These are phyloP conservation scores for Chloromyia formosa DNA, from an alignment of 2,888 invertebrate genomes.

Conservation along the genomic window DNA sequence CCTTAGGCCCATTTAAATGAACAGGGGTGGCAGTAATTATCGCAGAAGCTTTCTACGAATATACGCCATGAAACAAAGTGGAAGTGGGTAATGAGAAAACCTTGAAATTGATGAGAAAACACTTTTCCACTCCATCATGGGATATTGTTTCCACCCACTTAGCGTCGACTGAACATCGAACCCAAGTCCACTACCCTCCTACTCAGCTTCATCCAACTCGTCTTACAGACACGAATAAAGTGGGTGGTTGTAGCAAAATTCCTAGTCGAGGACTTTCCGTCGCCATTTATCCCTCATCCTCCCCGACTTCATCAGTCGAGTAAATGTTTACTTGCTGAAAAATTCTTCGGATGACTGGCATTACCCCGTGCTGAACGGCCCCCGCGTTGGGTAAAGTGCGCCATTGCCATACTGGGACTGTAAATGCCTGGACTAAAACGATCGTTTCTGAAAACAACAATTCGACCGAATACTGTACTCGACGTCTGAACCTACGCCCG, in stretches of 20 bases:
- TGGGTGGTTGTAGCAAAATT: neutral
- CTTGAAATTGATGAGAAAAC: constrained; percentile 34
- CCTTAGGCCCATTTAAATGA: constrained; percentile 37
- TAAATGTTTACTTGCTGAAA: constrained; percentile 42
- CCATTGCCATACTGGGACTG: constrained; percentile 27
- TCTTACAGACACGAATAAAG: neutral
- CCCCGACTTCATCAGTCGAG: constrained; percentile 35
- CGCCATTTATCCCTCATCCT: neutral
- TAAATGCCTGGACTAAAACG: constrained; percentile 45
- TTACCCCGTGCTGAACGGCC: neutral
- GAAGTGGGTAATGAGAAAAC: constrained; percentile 37
- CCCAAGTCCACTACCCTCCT: neutral
- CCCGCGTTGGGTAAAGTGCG: neutral
- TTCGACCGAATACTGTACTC: constrained; percentile 47
- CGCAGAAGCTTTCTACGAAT: constrained; percentile 17
- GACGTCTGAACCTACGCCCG: constrained; percentile 45
- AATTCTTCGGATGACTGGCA: constrained; percentile 41
- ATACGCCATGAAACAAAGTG: neutral
- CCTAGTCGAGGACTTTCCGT: neutral
- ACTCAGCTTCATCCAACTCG: neutral
- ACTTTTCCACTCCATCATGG: constrained; percentile 34
- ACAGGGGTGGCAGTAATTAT: constrained; percentile 31
- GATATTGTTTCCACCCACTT: constrained; percentile 38
- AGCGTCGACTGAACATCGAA: constrained; percentile 11
- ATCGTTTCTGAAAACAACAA: constrained; percentile 53